A percentile compares a stretch with the other conserved stretches of the same genome.
Conservation (phyloP, 1,140 invertebrate genomes). For the Sinella curviseta region DNA sequence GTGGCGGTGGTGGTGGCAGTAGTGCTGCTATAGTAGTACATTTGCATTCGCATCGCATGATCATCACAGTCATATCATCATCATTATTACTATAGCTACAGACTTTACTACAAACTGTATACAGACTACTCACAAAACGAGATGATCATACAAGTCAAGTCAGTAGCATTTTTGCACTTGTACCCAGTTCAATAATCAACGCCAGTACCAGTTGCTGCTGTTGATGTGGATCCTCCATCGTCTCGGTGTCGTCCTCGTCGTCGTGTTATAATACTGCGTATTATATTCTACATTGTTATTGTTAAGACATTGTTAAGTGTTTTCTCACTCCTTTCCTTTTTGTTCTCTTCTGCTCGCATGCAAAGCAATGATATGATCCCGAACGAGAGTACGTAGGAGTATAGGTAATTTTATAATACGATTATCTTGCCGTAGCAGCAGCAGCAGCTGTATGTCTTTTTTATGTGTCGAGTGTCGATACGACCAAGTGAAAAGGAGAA, state of each 20-base stretch:
- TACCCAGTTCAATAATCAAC: not conserved
- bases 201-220: not conserved
- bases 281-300: not conserved
- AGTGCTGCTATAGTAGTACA: not conserved
- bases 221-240: not conserved
- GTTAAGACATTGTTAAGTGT: slow-evolving; percentile 15
- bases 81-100: not conserved
- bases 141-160: not conserved
- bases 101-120: not conserved
- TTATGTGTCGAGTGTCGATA: not conserved
- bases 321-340: not conserved
- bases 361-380: not conserved
- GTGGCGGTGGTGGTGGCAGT: too few relatives aligned
- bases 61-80: not conserved
- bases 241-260: too few relatives aligned
- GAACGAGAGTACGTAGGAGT: not conserved
- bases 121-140: not conserved
- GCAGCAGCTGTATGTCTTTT: not conserved
- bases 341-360: not conserved
- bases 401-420: not conserved
- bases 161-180: slow-evolving; percentile 20
- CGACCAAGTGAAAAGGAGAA: not conserved
- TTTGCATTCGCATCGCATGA: slow-evolving; percentile 8
- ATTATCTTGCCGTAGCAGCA: not conserved
- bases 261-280: too few relatives aligned